Evolutionary conservation across 1,140 invertebrate genomes (phyloP), one percentile per base, ranked within the genome.

Genomic region (Maconellicoccus hirsutus): DNA sequence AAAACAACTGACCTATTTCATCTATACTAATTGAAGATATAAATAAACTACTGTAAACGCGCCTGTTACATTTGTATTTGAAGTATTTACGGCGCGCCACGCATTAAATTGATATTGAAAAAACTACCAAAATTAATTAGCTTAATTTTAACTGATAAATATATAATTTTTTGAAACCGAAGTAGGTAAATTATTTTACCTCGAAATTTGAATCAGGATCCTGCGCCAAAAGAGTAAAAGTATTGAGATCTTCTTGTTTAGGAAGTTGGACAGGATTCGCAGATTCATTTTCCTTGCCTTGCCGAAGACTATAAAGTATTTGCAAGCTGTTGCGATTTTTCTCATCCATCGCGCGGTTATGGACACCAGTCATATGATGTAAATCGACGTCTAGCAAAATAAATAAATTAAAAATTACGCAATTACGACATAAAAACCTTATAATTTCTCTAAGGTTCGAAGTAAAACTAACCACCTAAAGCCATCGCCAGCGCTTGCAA

Each of bases 211-310:
- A 66, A 26, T 66, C 61, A 8, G 61, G 61, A 66, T 66, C 61
- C 25, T 66, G 61, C 10, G 61, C 61, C 61, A 66, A 25, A 66
- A 66, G 61, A 3, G 61, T 66, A 66, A 66, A 66, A 66, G 61
- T 66, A 66, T 66, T 66, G 61, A 66, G 61, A 66, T 66, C 61
- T 66, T 66, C 61, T 66, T 10, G 61, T 66, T 66, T 66, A 66
- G 61, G 61, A 66, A 66, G 19, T 25, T 66, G 61, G 25, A 66
- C 61, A 66, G 61, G 61, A 66, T 66, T 66, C 1, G 61, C 61
- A 25, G 61, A 66, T 66, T 66, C 61, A 26, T 66, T 66, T 66
- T 66, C 61, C 19, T 66, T 66, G 25, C 61, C 61, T 26, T 66
- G 61, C 16, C 61, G 61, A 10, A 66, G 61, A 66, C 61, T 66